phyloP scores from a whole-genome alignment of 2,797 vertebrate genomes.

The Oceanodroma leucorhoa region DNA sequence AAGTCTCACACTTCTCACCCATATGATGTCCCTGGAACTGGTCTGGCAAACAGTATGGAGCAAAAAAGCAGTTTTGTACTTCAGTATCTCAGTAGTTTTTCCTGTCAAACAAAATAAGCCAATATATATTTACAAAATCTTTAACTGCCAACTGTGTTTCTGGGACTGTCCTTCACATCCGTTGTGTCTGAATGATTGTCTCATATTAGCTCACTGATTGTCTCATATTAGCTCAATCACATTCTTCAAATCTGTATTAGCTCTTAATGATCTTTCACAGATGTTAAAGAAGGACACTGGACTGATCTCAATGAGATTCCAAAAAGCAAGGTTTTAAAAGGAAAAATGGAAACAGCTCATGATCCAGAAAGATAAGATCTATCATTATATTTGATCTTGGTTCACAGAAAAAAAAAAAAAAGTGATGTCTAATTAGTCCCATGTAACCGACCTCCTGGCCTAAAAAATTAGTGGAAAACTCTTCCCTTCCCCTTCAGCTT shows the following conservation, averaged over 20 bases:
- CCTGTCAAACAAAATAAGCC: background rate
- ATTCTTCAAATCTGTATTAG: constrained; percentile 22
- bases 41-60: background rate
- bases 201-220: background rate
- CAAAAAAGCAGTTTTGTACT: background rate
- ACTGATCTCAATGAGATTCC: background rate
- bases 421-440: background rate
- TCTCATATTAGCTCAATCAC: background rate
- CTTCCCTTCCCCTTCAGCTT: background rate
- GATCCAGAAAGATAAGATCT: background rate
- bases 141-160: background rate
- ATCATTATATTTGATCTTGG: background rate
- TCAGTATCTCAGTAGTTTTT: background rate
- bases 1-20: background rate
- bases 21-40: background rate
- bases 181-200: background rate
- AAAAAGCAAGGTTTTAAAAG: background rate
- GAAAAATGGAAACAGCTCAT: background rate
- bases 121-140: background rate
- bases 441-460: background rate
- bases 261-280: constrained; percentile 1
- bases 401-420: background rate
- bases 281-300: background rate
- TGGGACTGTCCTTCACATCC: background rate
- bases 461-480: background rate